A percentile compares a stretch with the other conserved stretches of the same genome.
These are phyloP conservation scores for Psittacus erithacus DNA, from an alignment of 2,113 vertebrate genomes.

Conservation along the genomic window DNA sequence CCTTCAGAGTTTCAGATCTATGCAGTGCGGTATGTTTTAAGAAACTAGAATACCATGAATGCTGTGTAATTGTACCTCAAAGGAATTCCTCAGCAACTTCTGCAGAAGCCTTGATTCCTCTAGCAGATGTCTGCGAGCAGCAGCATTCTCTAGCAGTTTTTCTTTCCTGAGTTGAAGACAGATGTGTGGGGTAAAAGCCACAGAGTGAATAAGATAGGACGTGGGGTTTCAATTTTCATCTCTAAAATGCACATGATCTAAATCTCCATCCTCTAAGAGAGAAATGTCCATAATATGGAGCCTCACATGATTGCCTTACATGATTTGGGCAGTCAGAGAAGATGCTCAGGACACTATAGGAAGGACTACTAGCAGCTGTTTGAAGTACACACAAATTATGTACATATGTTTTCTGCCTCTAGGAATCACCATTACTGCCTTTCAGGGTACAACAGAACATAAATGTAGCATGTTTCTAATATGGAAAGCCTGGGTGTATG, in stretches of 20 bases:
- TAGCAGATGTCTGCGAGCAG: conserved; percentile 68
- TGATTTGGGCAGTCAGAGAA: background rate
- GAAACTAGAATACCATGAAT: background rate
- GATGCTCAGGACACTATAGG: background rate
- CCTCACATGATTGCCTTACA: background rate
- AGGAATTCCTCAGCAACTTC: conserved; percentile 82
- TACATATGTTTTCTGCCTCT: background rate
- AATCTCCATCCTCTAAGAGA: background rate
- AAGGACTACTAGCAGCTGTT: background rate
- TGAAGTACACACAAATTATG: background rate
- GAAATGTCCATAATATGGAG: background rate
- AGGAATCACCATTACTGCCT: background rate
- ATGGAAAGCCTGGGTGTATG: background rate
- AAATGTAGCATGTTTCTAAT: background rate
- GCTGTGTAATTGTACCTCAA: conserved; percentile 76
- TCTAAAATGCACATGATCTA: background rate
- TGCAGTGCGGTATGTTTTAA: background rate
- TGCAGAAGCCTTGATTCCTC: conserved; percentile 81
- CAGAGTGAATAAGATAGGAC: background rate
- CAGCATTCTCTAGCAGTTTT: conserved; percentile 77
- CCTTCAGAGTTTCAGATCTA: background rate
- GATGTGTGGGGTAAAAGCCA: background rate
- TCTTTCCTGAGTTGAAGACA: conserved; percentile 73
- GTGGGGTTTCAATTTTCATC: background rate
- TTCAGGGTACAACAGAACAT: background rate